phyloP scores from a whole-genome alignment of 1,140 invertebrate species.

The Orius laevigatus region DNA sequence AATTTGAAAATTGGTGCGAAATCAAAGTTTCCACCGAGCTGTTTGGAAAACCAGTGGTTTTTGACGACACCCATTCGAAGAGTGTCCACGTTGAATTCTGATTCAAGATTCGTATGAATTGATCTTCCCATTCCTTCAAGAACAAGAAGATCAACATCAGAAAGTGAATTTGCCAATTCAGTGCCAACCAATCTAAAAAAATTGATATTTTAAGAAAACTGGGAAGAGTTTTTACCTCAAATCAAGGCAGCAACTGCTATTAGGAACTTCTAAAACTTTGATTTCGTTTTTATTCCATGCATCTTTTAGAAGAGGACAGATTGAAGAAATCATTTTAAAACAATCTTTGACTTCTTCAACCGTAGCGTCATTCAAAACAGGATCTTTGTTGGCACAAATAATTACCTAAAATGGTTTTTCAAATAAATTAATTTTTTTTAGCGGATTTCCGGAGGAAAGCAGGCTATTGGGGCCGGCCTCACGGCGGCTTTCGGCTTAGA shows the following conservation, averaged over 20 bases:
- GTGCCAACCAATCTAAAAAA: slow-evolving; percentile 5
- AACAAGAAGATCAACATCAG: slow-evolving; percentile 64
- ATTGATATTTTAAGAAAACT: not conserved
- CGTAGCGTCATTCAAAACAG: not conserved
- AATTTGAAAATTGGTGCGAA: slow-evolving; percentile 85
- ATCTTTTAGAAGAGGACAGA: not conserved
- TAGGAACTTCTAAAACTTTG: slow-evolving; percentile 2
- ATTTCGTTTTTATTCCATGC: not conserved
- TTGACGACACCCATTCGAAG: slow-evolving; percentile 84
- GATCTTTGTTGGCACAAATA: not conserved
- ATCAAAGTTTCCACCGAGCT: slow-evolving; percentile 65
- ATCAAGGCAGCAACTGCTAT: slow-evolving; percentile 12
- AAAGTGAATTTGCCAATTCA: not conserved
- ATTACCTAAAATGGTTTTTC: not conserved
- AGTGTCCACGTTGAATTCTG: slow-evolving; percentile 73
- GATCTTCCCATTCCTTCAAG: slow-evolving; percentile 92
- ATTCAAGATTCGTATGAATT: slow-evolving; percentile 82
- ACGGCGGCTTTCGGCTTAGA: too few species aligned
- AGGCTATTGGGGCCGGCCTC: too few species aligned
- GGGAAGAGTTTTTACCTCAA: slow-evolving; percentile 7
- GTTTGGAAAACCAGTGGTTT: slow-evolving; percentile 77
- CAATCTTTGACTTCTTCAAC: not conserved
- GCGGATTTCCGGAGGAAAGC: too few species aligned
- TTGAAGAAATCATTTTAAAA: not conserved
- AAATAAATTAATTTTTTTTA: not conserved